Conservation (phyloP, 2,797 vertebrate species). For the Acipenser oxyrinchus region DNA sequence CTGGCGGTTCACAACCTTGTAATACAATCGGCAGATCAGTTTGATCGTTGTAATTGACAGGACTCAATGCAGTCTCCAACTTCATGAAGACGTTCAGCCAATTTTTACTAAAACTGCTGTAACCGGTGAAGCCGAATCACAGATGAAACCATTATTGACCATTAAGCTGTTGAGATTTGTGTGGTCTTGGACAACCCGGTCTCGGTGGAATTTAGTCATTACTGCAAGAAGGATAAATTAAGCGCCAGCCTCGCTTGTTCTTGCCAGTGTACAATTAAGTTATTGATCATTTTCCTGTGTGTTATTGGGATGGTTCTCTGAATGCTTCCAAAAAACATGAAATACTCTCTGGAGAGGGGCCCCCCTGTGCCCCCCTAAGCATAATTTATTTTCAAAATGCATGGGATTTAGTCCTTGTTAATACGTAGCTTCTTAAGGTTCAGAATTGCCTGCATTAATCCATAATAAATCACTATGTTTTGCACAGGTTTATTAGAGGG, state of each 20-base stretch:
- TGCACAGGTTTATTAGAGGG: too few relatives aligned
- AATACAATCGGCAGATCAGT: not conserved
- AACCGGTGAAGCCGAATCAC: conserved; percentile 5
- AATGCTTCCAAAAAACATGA: conserved; percentile 2
- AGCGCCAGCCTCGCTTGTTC: conserved; percentile 10
- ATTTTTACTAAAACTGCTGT: conserved; percentile 1
- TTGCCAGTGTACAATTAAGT: conserved; percentile 25
- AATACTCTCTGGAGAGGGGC: not conserved
- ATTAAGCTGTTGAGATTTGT: conserved; percentile 18
- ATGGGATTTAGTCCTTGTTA: not conserved
- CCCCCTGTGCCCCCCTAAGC: not conserved
- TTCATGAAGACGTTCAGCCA: not conserved
- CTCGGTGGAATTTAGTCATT: conserved; percentile 19
- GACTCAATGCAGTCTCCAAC: too few relatives aligned
- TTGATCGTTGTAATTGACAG: not conserved
- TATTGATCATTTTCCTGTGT: conserved; percentile 22
- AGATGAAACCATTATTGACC: conserved; percentile 32
- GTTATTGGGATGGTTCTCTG: conserved; percentile 5
- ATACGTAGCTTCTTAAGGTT: too few relatives aligned
- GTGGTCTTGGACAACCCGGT: conserved; percentile 7
- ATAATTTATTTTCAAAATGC: conserved; percentile 9
- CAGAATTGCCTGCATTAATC: too few relatives aligned
- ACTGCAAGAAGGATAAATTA: conserved; percentile 27
- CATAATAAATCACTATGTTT: too few relatives aligned
- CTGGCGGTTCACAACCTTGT: not conserved